Base-by-base conservation (phyloP, 2,113 vertebrate species). In the Phocoena phocoena region DNA sequence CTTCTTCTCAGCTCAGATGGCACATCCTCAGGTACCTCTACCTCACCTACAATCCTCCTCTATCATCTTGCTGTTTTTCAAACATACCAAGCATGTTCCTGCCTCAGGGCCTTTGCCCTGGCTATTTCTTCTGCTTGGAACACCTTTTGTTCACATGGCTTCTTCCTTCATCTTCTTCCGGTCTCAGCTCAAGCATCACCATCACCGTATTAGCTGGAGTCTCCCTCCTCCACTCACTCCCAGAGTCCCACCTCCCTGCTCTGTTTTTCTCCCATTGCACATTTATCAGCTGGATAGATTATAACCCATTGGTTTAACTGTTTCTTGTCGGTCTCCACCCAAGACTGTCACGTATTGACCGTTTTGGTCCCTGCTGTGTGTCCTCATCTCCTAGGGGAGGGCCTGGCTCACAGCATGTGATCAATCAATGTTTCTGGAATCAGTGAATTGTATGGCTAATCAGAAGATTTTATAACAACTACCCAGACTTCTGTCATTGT, bases 111-210 rank as follows among this genome's bases (percentile, higher is more conserved):
- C 83, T 86, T 84, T 62, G 62, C 53, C 20, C 50, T 6, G 7
- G 9, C 33, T 8, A 9, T 88, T 47, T 47, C 47, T n/a, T 81
- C 58, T 20, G 44, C 60, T 50, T 26, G 44, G 50, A 74, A 10
- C 47, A 10, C 17, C 0, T 36, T 74, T n/a, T 8, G 0, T 60
- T 38, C 4, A 3, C 63, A 2, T 0, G 6, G 25, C 33, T 33
- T 36, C 76, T 53, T 17, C 28, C 82, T 36, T 74, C 73, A 1
- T 17, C 36, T 60, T 81, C 36, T 41, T 71, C 28, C 26, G 31
- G 50, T 76, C 58, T 92, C 76, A 26, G 76, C 18, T 47, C 9
- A 36, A 12, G 58, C 20, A 47, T 73, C 36, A 25, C 36, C 8
- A 47, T 71, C 23, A 14, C 18, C 2, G 2, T 36, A n/a, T 7